phyloP scores from a whole-genome alignment of 2,888 invertebrate species.

The Junonia oenone region DNA sequence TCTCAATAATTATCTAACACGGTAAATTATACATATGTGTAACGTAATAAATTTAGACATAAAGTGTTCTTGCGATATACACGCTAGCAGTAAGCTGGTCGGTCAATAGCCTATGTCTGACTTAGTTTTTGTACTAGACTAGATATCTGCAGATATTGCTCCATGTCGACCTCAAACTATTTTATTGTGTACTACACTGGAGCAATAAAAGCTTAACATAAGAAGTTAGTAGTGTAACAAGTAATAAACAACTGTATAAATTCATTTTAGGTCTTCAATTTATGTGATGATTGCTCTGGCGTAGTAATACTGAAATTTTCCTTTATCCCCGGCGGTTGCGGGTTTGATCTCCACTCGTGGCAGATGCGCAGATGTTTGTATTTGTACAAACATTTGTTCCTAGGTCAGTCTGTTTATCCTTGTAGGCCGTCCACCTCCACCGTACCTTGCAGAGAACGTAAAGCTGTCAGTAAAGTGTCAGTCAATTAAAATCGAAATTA shows the following conservation, averaged over 20 bases:
- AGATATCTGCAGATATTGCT: background rate
- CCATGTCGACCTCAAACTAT: background rate
- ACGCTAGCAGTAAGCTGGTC: background rate
- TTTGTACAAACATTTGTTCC: too few species aligned
- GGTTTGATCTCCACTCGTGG: too few species aligned
- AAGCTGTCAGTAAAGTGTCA: too few species aligned
- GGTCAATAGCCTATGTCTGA: background rate
- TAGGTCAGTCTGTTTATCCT: too few species aligned
- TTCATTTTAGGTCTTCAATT: background rate
- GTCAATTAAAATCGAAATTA: too few species aligned
- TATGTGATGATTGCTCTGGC: too few species aligned
- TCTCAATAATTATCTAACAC: background rate
- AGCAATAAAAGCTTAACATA: background rate
- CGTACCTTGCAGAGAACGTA: too few species aligned
- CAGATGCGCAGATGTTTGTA: too few species aligned
- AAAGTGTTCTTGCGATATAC: background rate
- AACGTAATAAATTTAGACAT: background rate
- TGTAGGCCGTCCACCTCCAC: too few species aligned
- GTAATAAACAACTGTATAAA: background rate
- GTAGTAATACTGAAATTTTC: too few species aligned
- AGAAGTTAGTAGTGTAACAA: background rate
- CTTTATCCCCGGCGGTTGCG: too few species aligned
- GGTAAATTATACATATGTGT: background rate
- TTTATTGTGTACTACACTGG: background rate
- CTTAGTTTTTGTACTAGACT: background rate